Evolutionary conservation across 1,140 invertebrate species (phyloP), one percentile per base, ranked within the genome.

Genomic region (Bathynomus jamesi): DNA sequence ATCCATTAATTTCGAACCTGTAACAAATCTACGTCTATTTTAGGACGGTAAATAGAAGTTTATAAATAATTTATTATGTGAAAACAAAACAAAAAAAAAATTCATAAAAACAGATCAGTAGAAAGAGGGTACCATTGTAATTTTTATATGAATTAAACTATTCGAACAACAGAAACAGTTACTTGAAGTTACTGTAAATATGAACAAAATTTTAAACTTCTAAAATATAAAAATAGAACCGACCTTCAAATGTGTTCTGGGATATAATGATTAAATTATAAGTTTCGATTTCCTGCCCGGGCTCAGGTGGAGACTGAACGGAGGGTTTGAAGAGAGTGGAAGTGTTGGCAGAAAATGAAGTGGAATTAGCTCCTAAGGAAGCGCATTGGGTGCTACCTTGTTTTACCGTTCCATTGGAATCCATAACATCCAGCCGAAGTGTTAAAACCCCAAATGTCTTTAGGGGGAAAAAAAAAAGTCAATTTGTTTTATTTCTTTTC

Each of bases 401-500:
- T 30, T 90, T 88, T 46, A 84, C 86, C 0, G 88, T 81, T 0
- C 90, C 89, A 13, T 83, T 85, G 68, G 71, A 78, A 68, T 92
- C 91, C 80, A 92, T 87, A 30, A 92, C 87, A 83, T 98, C 96
- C 67, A 93, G 87, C 13, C 96, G 86, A 83, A 91, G 89, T 0
- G 94, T 94, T 11, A 98, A 88, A 1, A 99, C 91, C 31, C 94
- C 96, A 85, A 99, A 98, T 4, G 95, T 96, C 85, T 93, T 17
- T 3, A 17, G 5, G n/a, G n/a, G n/a, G n/a, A n/a, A n/a, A n/a
- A n/a, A n/a, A n/a, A n/a, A n/a, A n/a, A n/a, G n/a, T n/a, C n/a
- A n/a, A n/a, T n/a, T n/a, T n/a, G n/a, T n/a, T n/a, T n/a, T n/a
- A n/a, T n/a, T n/a, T n/a, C n/a, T n/a, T n/a, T n/a, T n/a, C n/a